Base-by-base conservation (phyloP, 2,113 vertebrate genomes). In the Marmota flaviventris region DNA sequence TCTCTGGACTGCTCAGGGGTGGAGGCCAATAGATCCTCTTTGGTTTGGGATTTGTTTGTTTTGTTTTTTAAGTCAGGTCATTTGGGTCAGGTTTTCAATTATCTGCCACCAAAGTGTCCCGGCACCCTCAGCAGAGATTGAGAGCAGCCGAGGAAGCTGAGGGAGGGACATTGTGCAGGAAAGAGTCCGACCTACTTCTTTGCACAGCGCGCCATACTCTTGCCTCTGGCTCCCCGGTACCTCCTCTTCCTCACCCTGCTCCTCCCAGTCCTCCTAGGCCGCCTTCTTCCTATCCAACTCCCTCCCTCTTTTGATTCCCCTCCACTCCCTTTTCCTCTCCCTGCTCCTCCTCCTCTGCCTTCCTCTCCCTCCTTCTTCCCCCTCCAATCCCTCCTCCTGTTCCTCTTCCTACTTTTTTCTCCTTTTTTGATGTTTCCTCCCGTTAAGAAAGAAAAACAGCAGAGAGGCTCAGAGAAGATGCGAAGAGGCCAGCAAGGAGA, bases 301-400 rank as follows among this genome's bases (percentile, higher is more conserved):
- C 76, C 34, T 65, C 5, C 17, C 5, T 1, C 29, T 37, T 2
- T 58, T 58, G 56, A 58, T 22, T 22, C 14, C 24, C 8, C 12
- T 82, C 13, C 5, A 7, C 8, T 42, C n/a, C 9, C 61, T 24
- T 14, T 24, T 18, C 37, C n/a, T 2, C 14, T 39, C 39, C 20
- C 14, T 25, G 9, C 37, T 2, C 3, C 67, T 39, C 24, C 2
- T 0, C 6, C 16, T 45, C 39, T 34, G 2, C 32, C 29, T 17
- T 3, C 24, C 37, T 1, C 2, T 4, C 2, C 2, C 4, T 37
- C 4, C 9, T 17, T 89, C 34, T 58, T n/a, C 27, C 5, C 2
- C 24, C 42, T 48, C 39, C 32, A 2, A 20, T 42, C 17, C 37
- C 39, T 20, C 34, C 42, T 53, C 17, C n/a, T 48, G 45, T 9